Evolutionary conservation across 2,888 invertebrate genomes (phyloP), one percentile per base, ranked within the genome.

Genomic region (Lasioglossum zephyrum): DNA sequence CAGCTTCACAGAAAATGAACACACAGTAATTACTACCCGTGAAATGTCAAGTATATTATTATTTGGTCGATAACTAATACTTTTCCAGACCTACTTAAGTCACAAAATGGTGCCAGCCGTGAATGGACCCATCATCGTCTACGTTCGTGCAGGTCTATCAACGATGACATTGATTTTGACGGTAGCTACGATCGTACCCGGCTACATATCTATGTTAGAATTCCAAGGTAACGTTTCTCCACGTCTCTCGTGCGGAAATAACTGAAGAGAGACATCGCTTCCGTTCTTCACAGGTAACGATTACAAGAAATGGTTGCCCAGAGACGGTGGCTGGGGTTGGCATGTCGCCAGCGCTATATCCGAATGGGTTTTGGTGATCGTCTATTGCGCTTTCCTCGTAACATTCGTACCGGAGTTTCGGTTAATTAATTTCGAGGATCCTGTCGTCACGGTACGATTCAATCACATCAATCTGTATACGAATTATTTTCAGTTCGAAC

Each of bases 351-450:
- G 96, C 81, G 96, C 96, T 2, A 94, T 95, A 31, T 95, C 95
- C 36, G 96, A 96, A 92, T 96, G 96, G 96, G 92, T 95, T 9
- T 95, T 96, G 88, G 96, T 96, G 2, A 93, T 95, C 22, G 92
- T 95, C 26, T 95, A 96, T 86, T 95, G 96, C 89, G 88, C 95
- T 47, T 96, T 95, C 92, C 95, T 96, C 73, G 92, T 96, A 4
- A 96, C 96, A 2, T 96, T 96, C 89, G 95, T 95, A 36, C 94
- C 95, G 22, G 96, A 96, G 88, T 96, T 96, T 91, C 95, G 95
- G 78, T 79, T 91, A n/a, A 92, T 93, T 63, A 88, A 88, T 74
- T 90, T 93, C 76, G 91, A 93, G 77, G 86, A 91, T 39, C 92
- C 93, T 16, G 88, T 87, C 16, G 90, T 93, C n/a, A 91, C 91